Evolutionary conservation across 2,888 invertebrate species (phyloP), one percentile per base, ranked within the genome.

Genomic region (Aleiodes testaceus): DNA sequence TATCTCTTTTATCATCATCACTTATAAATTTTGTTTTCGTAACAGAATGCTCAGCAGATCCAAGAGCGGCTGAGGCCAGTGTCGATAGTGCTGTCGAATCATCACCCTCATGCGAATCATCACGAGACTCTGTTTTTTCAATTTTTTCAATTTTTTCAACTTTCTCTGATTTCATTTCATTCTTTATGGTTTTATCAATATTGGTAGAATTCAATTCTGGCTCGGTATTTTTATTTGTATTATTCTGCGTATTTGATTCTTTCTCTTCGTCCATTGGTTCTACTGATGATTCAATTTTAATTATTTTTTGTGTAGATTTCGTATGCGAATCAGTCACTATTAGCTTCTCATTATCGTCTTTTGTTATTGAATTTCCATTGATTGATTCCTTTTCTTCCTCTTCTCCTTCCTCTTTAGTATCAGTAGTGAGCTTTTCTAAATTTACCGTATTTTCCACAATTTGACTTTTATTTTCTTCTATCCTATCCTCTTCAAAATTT

Each of bases 41-140:
- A 3, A 82, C 76, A 44, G 81, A 74, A 72, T 80, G 81, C 72
- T 85, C 85, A 1, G 88, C 87, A 2, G 88, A 85, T 20, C 89
- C 89, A 22, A 92, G 89, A 42, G 94, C 94, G 53, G 94, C 94
- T 75, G 92, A 92, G 66, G 94, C 94, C 47, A 94, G 89, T 2
- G 94, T 94, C 52, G 92, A 91, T 66, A 94, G 89, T 26, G 93
- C 93, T 82, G 93, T 93, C 78, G 91, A 91, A 52, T 91, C 91
- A 1, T 89, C 82, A 69, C 90, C 88, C 70, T 89, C 87, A 73
- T 88, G 86, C 42, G 86, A 86, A 12, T 89, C 89, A 66, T 85
- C 85, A 1, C 79, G 76, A 53, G 83, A 84, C 30, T 85, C 85
- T 14, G 78, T 75, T 82, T 84, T 11, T n/a, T 74, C 20, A 18